Conservation (phyloP, 2,888 invertebrate genomes). For the Chaetogeoica ovagalla region DNA sequence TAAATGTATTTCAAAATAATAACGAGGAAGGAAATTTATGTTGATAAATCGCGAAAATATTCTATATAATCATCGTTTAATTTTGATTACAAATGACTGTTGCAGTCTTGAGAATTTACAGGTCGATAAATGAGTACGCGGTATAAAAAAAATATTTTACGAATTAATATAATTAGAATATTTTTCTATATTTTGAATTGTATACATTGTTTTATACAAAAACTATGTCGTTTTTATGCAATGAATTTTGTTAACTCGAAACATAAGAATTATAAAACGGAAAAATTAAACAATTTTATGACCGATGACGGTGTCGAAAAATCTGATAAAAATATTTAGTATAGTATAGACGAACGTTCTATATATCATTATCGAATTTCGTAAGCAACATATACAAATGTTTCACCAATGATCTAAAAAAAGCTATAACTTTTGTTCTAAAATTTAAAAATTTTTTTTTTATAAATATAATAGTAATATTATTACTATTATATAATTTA, state of each 20-base stretch:
- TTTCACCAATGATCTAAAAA: too few species aligned
- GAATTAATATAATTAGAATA: neutral
- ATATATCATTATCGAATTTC: too few species aligned
- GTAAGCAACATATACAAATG: too few species aligned
- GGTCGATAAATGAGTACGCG: neutral
- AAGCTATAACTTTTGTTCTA: too few species aligned
- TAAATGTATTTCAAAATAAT: neutral
- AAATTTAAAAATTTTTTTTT: too few species aligned
- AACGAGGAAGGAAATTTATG: conserved; percentile 17
- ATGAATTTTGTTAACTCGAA: neutral
- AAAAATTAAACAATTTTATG: too few species aligned
- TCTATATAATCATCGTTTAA: neutral
- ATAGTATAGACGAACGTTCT: too few species aligned
- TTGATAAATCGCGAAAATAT: conserved; percentile 21
- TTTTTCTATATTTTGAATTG: neutral
- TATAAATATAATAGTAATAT: too few species aligned
- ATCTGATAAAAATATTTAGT: too few species aligned
- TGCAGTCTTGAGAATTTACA: conserved; percentile 4
- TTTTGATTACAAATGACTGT: conserved; percentile 19
- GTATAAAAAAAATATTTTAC: conserved; percentile 8
- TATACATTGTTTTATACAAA: neutral
- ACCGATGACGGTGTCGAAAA: too few species aligned
- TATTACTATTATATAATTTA: too few species aligned
- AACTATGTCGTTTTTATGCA: neutral
- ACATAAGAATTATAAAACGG: too few species aligned